phyloP scores from a whole-genome alignment of 2,797 vertebrate species.

The Xerus rutilus region DNA sequence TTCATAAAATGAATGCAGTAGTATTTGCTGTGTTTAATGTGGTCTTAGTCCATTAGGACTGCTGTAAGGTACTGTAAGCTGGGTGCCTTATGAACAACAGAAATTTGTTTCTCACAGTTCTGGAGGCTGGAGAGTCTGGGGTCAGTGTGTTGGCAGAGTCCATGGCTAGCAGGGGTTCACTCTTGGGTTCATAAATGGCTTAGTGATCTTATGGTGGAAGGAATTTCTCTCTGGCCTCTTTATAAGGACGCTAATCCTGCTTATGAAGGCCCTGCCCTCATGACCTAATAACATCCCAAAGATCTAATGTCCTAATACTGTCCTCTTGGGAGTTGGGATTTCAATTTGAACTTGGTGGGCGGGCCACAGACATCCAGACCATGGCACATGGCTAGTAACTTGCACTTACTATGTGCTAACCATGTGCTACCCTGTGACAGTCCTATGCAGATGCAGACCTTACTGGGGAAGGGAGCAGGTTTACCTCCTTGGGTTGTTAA shows the following conservation, averaged over 20 bases:
- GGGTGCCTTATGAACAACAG: not conserved
- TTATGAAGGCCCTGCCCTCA: not conserved
- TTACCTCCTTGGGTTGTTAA: constrained; percentile 64
- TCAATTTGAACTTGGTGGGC: not conserved
- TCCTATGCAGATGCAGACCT: not conserved
- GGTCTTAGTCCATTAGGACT: not conserved
- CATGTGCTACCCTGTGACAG: rapidly evolving
- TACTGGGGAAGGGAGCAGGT: not conserved
- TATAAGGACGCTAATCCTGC: not conserved
- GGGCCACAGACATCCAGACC: not conserved
- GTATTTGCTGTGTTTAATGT: not conserved
- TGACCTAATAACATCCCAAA: not conserved
- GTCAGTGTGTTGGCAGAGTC: not conserved
- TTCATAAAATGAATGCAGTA: not conserved
- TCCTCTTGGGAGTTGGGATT: not conserved
- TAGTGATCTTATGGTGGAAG: not conserved
- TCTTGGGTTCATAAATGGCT: not conserved
- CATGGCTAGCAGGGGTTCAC: not conserved
- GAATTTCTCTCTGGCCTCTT: not conserved
- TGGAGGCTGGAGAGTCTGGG: not conserved
- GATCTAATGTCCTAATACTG: not conserved
- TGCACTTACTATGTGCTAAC: not conserved
- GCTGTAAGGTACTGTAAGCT: not conserved
- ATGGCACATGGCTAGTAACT: not conserved
- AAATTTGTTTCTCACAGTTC: not conserved